These are phyloP conservation scores for Sinella curviseta DNA, from an alignment of 1,140 invertebrate species.

Conservation along the genomic window DNA sequence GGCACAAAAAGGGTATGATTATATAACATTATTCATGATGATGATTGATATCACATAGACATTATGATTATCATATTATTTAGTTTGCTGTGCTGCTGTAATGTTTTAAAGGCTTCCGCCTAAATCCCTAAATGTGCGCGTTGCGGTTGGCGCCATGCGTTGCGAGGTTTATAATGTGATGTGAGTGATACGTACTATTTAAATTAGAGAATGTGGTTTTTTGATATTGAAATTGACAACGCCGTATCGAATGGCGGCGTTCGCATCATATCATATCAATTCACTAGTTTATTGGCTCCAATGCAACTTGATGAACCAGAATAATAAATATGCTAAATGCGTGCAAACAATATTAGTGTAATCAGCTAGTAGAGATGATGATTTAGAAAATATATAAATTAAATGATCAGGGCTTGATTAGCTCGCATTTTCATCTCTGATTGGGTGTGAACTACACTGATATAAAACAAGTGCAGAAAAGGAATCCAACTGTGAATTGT, in stretches of 20 bases:
- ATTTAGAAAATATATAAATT: constrained; percentile 20
- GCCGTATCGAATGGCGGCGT: not conserved
- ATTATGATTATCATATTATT: too few relatives aligned
- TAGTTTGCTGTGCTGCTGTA: not conserved
- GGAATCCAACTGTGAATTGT: not conserved
- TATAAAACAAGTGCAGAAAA: not conserved
- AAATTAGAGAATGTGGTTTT: too few relatives aligned
- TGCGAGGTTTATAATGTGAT: too few relatives aligned
- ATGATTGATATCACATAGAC: too few relatives aligned
- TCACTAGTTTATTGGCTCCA: too few relatives aligned
- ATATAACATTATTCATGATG: too few relatives aligned
- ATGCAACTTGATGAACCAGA: not conserved
- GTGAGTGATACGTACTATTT: too few relatives aligned
- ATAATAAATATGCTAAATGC: not conserved
- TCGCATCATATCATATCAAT: too few relatives aligned
- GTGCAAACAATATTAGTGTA: not conserved
- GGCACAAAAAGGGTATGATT: too few relatives aligned
- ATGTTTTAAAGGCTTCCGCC: constrained; percentile 12
- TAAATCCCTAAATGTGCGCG: too few relatives aligned
- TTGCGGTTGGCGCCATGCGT: too few relatives aligned
- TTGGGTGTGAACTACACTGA: not conserved
- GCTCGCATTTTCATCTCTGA: not conserved
- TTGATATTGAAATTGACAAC: constrained; percentile 1
- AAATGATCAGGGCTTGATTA: constrained; percentile 24
- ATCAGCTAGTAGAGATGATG: not conserved